Evolutionary conservation across 2,888 invertebrate genomes (phyloP).

Genomic region (Deladenus siricidicola): DNA sequence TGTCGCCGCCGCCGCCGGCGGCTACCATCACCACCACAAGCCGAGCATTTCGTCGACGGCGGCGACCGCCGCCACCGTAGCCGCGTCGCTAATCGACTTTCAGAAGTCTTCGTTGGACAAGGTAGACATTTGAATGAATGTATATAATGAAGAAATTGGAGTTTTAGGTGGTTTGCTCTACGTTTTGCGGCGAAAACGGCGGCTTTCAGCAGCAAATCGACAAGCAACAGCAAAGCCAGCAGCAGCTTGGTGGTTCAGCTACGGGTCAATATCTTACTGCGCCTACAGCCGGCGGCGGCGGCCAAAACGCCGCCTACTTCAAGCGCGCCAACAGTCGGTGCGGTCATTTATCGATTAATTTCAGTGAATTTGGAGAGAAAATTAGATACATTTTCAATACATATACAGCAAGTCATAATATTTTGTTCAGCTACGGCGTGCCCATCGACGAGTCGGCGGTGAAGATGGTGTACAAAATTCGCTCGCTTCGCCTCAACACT

Average conservation of each 20-base stretch:
- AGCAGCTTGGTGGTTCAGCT: slow-evolving; percentile 11
- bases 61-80: slow-evolving; percentile 6
- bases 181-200: slow-evolving; percentile 11
- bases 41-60: neutral
- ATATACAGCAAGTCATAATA: neutral
- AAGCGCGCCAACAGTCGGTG: slow-evolving; percentile 17
- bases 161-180: neutral
- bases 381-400: neutral
- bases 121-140: neutral
- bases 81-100: slow-evolving; percentile 13
- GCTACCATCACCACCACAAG: neutral
- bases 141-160: neutral
- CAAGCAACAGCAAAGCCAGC: slow-evolving; percentile 46
- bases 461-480: slow-evolving; percentile 49
- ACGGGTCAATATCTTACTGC: too few relatives aligned
- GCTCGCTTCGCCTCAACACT: slow-evolving; percentile 41
- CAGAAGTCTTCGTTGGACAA: slow-evolving; percentile 16
- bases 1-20: neutral
- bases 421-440: slow-evolving; percentile 43
- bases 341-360: neutral
- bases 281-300: too few relatives aligned
- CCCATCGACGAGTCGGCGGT: slow-evolving; percentile 49
- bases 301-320: slow-evolving; percentile 5
- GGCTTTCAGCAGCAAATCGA: slow-evolving; percentile 12
- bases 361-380: neutral